A percentile compares a stretch with the other conserved stretches of the same genome.
phyloP scores from a whole-genome alignment of 2,888 invertebrate genomes.

The Lepetodrilus schrolli region DNA sequence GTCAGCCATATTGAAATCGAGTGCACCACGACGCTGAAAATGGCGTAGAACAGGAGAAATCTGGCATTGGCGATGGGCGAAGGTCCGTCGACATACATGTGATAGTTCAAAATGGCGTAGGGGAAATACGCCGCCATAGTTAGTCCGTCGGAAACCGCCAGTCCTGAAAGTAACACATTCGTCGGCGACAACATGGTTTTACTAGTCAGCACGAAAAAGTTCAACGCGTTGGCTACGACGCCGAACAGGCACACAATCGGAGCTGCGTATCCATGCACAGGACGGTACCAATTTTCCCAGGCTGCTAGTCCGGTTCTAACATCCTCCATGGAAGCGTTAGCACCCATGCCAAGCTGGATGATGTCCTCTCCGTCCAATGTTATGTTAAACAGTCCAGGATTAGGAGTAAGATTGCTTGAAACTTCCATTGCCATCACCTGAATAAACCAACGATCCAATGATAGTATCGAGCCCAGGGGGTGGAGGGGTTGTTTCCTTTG shows the following conservation, averaged over 20 bases:
- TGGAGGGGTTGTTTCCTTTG: too few relatives aligned
- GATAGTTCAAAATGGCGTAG: constrained; percentile 81
- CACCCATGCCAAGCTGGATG: background rate
- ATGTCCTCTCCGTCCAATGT: background rate
- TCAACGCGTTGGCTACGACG: constrained; percentile 90
- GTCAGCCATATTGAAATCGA: constrained; percentile 96
- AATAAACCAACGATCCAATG: too few relatives aligned
- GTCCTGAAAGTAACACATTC: constrained; percentile 88
- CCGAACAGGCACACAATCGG: constrained; percentile 92
- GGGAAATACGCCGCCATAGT: constrained; percentile 94
- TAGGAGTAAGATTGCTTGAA: too few relatives aligned
- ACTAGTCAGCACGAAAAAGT: constrained; percentile 91
- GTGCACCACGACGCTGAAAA: constrained; percentile 90
- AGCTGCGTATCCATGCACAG: constrained; percentile 88
- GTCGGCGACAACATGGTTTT: constrained; percentile 92
- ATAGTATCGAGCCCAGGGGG: too few relatives aligned
- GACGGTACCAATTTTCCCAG: constrained; percentile 51
- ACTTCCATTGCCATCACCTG: too few relatives aligned
- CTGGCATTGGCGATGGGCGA: constrained; percentile 71
- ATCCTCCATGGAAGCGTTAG: background rate
- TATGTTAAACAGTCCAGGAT: too few relatives aligned
- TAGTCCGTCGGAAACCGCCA: constrained; percentile 92
- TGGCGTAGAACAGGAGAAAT: constrained; percentile 84
- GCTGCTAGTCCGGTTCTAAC: background rate
- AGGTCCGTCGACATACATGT: constrained; percentile 76